A percentile compares a stretch with the other conserved stretches of the same genome.
phyloP scores from a whole-genome alignment of 2,888 invertebrate genomes.

The Cotesia congregata region DNA sequence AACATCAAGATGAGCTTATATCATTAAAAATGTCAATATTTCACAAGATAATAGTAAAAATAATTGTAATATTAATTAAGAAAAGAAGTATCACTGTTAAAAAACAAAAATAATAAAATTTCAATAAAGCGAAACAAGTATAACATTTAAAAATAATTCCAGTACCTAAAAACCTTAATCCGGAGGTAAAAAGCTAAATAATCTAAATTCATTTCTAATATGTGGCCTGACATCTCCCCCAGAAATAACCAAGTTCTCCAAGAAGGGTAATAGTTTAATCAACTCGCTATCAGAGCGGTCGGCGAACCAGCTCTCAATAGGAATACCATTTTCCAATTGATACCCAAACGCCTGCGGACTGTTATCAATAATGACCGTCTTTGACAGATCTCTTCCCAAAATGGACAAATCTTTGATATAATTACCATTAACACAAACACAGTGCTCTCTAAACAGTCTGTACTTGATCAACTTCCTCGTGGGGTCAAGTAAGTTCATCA shows the following conservation, averaged over 20 bases:
- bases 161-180: slow-evolving; percentile 73
- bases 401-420: slow-evolving; percentile 96
- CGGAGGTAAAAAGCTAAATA: slow-evolving; percentile 90
- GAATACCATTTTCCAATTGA: slow-evolving; percentile 94
- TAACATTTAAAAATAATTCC: not conserved
- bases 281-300: slow-evolving; percentile 91
- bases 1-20: no score
- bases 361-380: slow-evolving; percentile 90
- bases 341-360: slow-evolving; percentile 95
- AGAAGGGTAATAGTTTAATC: slow-evolving; percentile 91
- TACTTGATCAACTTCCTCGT: slow-evolving; percentile 90
- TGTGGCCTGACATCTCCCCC: slow-evolving; percentile 94
- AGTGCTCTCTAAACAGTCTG: slow-evolving; percentile 94
- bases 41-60: not conserved
- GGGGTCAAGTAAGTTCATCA: slow-evolving; percentile 92
- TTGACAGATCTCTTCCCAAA: slow-evolving; percentile 90
- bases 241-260: slow-evolving; percentile 86
- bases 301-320: slow-evolving; percentile 97
- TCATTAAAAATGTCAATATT: no score
- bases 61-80: not conserved
- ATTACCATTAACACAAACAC: slow-evolving; percentile 94
- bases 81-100: no score
- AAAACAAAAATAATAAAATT: no score
- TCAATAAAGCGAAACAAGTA: no score
- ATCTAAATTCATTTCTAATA: slow-evolving; percentile 90